Percentiles rank a stretch among this genome's conserved stretches.
phyloP scores from a whole-genome alignment of 2,113 vertebrate genomes.

The Caranx ignobilis region DNA sequence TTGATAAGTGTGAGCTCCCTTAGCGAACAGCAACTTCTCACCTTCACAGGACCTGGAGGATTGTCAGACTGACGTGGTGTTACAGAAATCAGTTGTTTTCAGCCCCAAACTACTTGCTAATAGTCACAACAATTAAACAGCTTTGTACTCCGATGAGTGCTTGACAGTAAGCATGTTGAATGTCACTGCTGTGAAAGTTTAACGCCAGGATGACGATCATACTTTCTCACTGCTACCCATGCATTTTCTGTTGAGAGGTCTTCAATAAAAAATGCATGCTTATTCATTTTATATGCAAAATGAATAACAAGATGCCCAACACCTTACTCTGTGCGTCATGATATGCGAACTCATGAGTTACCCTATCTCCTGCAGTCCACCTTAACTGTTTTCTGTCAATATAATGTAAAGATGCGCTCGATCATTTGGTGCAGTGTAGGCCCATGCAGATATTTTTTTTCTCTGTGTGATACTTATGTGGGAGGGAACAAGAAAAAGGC shows the following conservation, averaged over 20 bases:
- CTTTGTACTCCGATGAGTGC: constrained; percentile 19
- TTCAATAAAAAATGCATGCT: constrained; percentile 6
- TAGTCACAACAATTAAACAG: constrained; percentile 58
- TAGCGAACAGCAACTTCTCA: constrained; percentile 10
- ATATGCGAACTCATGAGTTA: constrained; percentile 30
- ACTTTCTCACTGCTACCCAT: neutral
- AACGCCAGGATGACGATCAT: constrained; percentile 8
- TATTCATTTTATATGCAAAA: constrained; percentile 16
- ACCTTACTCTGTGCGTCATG: neutral
- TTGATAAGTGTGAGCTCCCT: neutral
- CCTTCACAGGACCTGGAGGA: constrained; percentile 23
- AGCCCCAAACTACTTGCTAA: constrained; percentile 38
- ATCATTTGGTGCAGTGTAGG: constrained; percentile 26
- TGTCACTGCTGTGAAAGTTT: constrained; percentile 41
- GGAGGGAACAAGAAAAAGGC: neutral
- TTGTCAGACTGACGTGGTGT: constrained; percentile 37
- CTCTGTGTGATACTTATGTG: neutral
- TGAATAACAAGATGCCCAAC: constrained; percentile 13
- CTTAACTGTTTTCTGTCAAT: neutral
- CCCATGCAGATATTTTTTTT: constrained; percentile 5
- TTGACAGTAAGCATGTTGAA: constrained; percentile 23
- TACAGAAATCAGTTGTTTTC: constrained; percentile 48
- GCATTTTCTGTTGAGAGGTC: neutral
- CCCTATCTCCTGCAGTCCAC: neutral
- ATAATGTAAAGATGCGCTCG: constrained; percentile 15